Base-by-base conservation (phyloP, 2,888 invertebrate species). In the Oxystoma pomonae region DNA sequence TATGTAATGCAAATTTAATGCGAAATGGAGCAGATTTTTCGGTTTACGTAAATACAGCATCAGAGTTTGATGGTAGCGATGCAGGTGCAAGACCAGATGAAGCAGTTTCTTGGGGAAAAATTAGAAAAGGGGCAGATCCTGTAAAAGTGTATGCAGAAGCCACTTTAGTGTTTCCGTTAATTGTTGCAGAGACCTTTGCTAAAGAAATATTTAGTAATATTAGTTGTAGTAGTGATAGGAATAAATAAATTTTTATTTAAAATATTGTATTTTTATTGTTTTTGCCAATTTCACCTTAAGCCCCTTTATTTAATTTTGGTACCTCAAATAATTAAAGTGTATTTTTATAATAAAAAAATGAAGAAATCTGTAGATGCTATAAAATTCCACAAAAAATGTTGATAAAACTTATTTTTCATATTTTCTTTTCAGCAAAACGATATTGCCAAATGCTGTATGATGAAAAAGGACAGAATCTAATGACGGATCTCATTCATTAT, bases 41-140 rank as follows among this genome's bases (percentile, higher is more conserved):
- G 0, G 96, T 99, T 0, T 99, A 92, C 79, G 82, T 99, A 12
- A 99, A 99, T 79, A 98, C 99, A 0, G 91, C 90, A 0, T 89
- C 91, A 22, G 99, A 99, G 81, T 99, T 90, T 83, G 99, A 99
- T 83, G 99, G 96, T 0, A 97, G 96, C 76, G 99, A 99, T 79
- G 91, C 97, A 35, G 99, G 99, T 0, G 99, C 99, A 0, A 84
- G 93, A 63, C 99, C 99, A 0, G 99, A 99, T 82, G 99, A 99
- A 81, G 99, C 99, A 0, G 87, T 98, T 1, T 98, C 98, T 1
- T 99, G 99, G 99, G 99, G 99, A 0, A 99, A 99, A 83, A 97
- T 99, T 64, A 89, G 88, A 74, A 87, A 88, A 68, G 89, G 90
- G 67, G 94, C 97, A 0, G 87, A 84, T 20, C 95, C 98, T 0